A percentile compares a stretch with the other conserved stretches of the same genome.
phyloP scores from a whole-genome alignment of 2,797 vertebrate genomes.

The Hydrolagus colliei region DNA sequence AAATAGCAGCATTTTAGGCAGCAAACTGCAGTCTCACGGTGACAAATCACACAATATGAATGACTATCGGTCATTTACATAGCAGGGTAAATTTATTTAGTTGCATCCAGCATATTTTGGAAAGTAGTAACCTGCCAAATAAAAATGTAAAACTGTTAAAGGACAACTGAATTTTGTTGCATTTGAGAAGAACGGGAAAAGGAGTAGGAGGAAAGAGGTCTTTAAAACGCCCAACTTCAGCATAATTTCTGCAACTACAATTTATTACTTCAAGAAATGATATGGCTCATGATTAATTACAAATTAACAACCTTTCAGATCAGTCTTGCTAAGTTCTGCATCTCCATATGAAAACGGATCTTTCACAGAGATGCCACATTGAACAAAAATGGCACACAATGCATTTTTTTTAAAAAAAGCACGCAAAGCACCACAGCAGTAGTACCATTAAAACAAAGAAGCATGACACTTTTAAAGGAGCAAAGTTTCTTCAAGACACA shows the following conservation, averaged over 20 bases:
- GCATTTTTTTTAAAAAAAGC: not conserved
- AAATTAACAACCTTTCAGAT: conserved; percentile 28
- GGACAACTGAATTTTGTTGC: conserved; percentile 49
- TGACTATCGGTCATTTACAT: not conserved
- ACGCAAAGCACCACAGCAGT: conserved; percentile 18
- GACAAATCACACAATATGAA: conserved; percentile 41
- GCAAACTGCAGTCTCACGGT: conserved; percentile 62
- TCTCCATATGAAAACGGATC: conserved; percentile 26
- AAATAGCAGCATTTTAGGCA: conserved; percentile 70
- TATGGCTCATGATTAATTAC: conserved; percentile 29
- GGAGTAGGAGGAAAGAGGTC: not conserved
- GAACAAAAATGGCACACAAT: conserved; percentile 32
- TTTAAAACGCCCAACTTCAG: conserved; percentile 26
- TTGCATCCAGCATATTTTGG: not conserved
- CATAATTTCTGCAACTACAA: conserved; percentile 30
- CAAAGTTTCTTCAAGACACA: conserved; percentile 30
- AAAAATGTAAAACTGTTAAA: not conserved
- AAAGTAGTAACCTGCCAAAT: not conserved
- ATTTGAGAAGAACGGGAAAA: conserved; percentile 40
- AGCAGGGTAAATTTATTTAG: not conserved
- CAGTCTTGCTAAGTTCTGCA: conserved; percentile 23
- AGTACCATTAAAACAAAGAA: conserved; percentile 32
- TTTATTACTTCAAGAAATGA: conserved; percentile 32
- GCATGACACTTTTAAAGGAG: conserved; percentile 26
- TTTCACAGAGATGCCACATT: conserved; percentile 28